phyloP scores from a whole-genome alignment of 2,797 vertebrate species.

The Eremophila alpestris region DNA sequence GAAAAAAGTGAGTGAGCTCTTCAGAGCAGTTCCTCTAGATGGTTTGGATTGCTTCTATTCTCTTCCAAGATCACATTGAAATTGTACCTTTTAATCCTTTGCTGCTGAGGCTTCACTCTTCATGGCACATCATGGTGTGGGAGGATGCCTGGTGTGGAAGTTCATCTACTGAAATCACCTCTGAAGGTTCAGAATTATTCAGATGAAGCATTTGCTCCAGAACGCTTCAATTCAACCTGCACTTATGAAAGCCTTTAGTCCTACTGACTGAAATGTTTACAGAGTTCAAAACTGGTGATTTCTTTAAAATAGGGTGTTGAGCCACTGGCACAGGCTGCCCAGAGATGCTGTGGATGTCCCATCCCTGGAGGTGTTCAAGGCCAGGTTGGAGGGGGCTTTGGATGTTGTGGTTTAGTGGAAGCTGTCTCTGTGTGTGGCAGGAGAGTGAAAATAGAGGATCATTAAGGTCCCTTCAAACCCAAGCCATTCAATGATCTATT shows the following conservation, averaged over 20 bases:
- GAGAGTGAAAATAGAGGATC: neutral
- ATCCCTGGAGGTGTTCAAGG: too few relatives aligned
- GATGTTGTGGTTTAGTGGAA: neutral
- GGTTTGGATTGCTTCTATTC: neutral
- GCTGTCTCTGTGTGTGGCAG: neutral
- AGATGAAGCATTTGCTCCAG: neutral
- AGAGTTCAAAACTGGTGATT: neutral
- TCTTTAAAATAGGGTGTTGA: neutral
- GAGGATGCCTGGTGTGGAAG: neutral
- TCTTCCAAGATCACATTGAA: neutral
- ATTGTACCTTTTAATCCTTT: neutral
- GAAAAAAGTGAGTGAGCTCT: neutral
- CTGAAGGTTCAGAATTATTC: neutral
- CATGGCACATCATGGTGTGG: rapidly evolving
- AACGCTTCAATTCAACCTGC: neutral
- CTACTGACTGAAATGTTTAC: neutral
- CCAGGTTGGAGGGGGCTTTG: neutral
- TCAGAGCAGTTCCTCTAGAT: neutral
- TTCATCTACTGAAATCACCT: neutral
- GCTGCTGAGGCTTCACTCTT: neutral
- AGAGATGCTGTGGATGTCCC: neutral
- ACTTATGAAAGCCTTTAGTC: neutral
- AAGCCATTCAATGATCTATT: neutral
- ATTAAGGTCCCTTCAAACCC: neutral
- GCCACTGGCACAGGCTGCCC: neutral